Base-by-base conservation (phyloP, 2,888 invertebrate species). In the Pammene aurita region DNA sequence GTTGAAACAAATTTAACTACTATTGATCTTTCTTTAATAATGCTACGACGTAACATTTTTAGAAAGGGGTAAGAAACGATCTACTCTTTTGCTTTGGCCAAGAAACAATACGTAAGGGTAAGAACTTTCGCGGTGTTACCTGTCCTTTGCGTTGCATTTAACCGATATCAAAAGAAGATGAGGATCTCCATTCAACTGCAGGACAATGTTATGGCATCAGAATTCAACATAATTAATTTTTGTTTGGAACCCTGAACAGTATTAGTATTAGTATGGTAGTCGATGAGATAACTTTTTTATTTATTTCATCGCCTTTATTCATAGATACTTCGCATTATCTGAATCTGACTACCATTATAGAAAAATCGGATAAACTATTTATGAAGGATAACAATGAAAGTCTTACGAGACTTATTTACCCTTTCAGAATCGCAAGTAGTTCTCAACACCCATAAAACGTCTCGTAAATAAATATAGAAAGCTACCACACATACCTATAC, bases 401-500 rank as follows among this genome's bases (percentile, higher is more conserved):
- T n/a, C 7, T 48, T n/a, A 11, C 5, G 11, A 46, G 38, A 46
- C 48, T 62, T 56, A 48, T 54, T 46, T 54, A 46, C 60, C 55
- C 65, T 66, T 68, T 70, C 26, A 48, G 66, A 61, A 66, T 61
- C 57, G 58, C 66, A 69, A 73, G 71, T 72, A 76, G 75, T 76
- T 76, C 75, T 76, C 77, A 75, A 73, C 73, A 76, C 74, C 72
- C 76, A 77, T 78, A 80, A 79, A 52, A 44, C 44, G 52, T 18
- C 63, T 72, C 71, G 70, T 68, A 73, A 70, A 70, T 55, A 66
- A 60, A 66, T 60, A 60, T 60, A 70, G 56, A 57, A 58, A 57
- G 41, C 70, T 50, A 69, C 46, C 50, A 6, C 34, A 50, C 61
- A 65, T 63, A 58, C 71, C 76, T 79, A 80, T 79, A 80, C 76